phyloP scores from a whole-genome alignment of 2,113 vertebrate species.

The Proterorhinus semilunaris region DNA sequence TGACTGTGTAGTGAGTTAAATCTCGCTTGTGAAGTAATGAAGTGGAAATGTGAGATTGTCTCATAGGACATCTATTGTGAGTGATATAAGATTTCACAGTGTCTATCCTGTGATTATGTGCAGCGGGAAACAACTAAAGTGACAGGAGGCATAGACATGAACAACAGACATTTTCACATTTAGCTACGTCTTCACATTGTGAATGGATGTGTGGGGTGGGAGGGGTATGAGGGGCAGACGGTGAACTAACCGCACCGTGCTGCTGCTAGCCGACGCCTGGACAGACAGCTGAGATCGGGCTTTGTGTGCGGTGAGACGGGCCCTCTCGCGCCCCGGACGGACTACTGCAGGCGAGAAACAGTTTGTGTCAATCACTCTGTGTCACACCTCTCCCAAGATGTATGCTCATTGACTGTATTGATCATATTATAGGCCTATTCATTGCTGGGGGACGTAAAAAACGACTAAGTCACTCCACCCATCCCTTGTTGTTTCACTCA shows the following conservation, averaged over 20 bases:
- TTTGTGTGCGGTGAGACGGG: constrained; percentile 80
- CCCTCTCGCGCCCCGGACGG: constrained; percentile 78
- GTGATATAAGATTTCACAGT: constrained; percentile 15
- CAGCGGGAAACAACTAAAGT: not conserved
- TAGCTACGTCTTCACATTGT: constrained; percentile 9
- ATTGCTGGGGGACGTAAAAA: constrained; percentile 56
- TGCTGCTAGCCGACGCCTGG: constrained; percentile 77
- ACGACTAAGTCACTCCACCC: constrained; percentile 24
- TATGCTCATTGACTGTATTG: constrained; percentile 72
- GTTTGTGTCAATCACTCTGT: constrained; percentile 75
- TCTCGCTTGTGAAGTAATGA: not conserved
- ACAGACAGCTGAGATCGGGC: constrained; percentile 76
- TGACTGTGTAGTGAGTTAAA: not conserved
- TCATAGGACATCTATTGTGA: constrained; percentile 12
- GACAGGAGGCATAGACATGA: not conserved
- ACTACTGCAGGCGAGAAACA: constrained; percentile 80
- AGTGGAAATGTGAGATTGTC: constrained; percentile 19
- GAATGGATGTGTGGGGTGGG: constrained; percentile 21
- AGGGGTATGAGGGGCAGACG: constrained; percentile 63
- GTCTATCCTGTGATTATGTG: constrained; percentile 11
- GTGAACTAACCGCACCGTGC: constrained; percentile 82
- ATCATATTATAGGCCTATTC: constrained; percentile 64
- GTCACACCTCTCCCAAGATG: constrained; percentile 70
- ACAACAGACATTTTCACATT: not conserved
- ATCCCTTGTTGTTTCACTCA: constrained; percentile 7